Conservation (phyloP, 2,113 vertebrate species). For the Trogon surrucura region DNA sequence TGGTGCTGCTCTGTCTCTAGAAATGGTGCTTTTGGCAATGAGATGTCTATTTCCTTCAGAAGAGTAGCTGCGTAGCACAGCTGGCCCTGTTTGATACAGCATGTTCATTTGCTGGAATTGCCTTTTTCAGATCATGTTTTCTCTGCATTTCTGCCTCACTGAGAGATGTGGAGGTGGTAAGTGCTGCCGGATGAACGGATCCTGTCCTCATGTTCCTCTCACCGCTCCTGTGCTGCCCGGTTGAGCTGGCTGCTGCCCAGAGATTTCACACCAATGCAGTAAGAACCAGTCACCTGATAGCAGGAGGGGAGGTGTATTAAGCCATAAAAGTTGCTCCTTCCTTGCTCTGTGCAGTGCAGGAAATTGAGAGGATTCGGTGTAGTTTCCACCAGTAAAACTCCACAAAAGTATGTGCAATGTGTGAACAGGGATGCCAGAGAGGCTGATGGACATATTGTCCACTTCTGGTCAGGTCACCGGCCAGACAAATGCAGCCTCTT, state of each 20-base stretch:
- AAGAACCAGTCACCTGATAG: background rate
- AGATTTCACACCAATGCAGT: background rate
- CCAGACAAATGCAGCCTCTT: background rate
- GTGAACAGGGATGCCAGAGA: background rate
- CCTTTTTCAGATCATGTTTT: background rate
- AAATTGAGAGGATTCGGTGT: background rate
- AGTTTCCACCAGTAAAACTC: background rate
- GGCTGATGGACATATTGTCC: background rate
- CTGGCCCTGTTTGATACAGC: background rate
- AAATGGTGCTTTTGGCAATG: background rate
- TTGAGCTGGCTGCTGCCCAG: background rate
- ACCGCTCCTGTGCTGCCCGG: background rate
- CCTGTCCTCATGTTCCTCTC: background rate
- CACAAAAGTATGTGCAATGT: rapidly evolving
- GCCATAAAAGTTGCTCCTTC: background rate
- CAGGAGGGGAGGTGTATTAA: background rate
- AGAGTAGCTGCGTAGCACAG: rapidly evolving
- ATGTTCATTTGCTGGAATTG: background rate
- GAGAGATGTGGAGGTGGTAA: background rate
- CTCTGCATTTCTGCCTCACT: background rate
- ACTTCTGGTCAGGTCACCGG: rapidly evolving
- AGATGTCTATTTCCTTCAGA: background rate
- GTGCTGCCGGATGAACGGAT: background rate
- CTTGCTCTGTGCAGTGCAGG: background rate
- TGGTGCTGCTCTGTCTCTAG: background rate